Percentiles rank a stretch among this genome's conserved stretches.
phyloP scores from a whole-genome alignment of 2,888 invertebrate genomes.

The Bombyx huttoni region DNA sequence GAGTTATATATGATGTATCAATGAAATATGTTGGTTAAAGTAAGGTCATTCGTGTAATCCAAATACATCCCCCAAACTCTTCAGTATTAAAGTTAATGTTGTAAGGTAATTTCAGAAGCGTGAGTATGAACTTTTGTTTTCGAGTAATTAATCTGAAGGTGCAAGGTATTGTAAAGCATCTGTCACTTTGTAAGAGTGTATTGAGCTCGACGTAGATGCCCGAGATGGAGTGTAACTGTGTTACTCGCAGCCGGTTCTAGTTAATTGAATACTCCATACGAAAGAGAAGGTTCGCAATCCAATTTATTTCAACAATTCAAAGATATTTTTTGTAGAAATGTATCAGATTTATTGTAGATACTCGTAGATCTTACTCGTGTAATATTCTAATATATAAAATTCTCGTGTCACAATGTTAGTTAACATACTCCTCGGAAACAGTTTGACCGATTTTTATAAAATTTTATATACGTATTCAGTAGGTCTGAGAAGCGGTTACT shows the following conservation, averaged over 20 bases:
- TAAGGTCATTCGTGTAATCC: too few species aligned
- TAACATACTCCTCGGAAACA: too few species aligned
- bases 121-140: constrained; percentile 28
- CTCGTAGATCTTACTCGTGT: too few species aligned
- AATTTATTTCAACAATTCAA: constrained; percentile 11
- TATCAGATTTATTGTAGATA: neutral
- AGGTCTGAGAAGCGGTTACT: too few species aligned
- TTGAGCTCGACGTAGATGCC: constrained; percentile 18
- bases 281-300: constrained; percentile 21
- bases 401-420: too few species aligned
- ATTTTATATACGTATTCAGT: too few species aligned
- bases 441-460: too few species aligned
- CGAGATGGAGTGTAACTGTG: constrained; percentile 26
- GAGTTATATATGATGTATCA: too few species aligned
- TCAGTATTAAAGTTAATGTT: constrained; percentile 29
- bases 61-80: too few species aligned
- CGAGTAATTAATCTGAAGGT: constrained; percentile 29
- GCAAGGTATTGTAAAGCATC: constrained; percentile 22
- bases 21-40: too few species aligned
- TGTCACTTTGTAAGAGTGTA: constrained; percentile 22
- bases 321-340: neutral
- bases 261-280: constrained; percentile 34
- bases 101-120: constrained; percentile 21
- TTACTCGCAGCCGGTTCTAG: constrained; percentile 25
- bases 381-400: too few species aligned